These are phyloP conservation scores for Sisyra nigra DNA, from an alignment of 2,888 invertebrate species.

Conservation along the genomic window DNA sequence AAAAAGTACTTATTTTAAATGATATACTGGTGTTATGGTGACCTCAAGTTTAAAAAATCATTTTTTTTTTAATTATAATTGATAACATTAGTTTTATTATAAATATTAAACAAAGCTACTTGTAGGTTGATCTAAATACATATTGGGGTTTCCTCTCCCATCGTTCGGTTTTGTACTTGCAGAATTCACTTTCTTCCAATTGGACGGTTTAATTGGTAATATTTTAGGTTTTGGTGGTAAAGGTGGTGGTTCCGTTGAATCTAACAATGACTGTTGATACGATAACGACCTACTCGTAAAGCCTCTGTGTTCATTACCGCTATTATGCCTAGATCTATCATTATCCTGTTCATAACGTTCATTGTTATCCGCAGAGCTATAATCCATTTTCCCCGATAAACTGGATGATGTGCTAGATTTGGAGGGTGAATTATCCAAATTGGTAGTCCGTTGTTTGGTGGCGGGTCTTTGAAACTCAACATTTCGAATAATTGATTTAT, in stretches of 20 bases:
- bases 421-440: slow-evolving; percentile 12
- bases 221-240: slow-evolving; percentile 62
- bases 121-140: slow-evolving; percentile 43
- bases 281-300: neutral
- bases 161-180: slow-evolving; percentile 9
- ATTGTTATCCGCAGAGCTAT: slow-evolving; percentile 17
- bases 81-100: slow-evolving; percentile 1
- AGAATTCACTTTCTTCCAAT: slow-evolving; percentile 29
- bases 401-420: slow-evolving; percentile 12
- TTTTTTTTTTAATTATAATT: neutral
- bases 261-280: neutral
- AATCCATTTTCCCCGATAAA: slow-evolving; percentile 18
- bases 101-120: slow-evolving; percentile 42
- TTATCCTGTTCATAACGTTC: slow-evolving; percentile 16
- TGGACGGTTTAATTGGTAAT: slow-evolving; percentile 42
- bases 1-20: no score
- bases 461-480: no score
- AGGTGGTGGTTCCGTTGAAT: slow-evolving; percentile 39
- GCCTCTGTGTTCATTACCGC: neutral
- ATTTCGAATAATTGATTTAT: no score
- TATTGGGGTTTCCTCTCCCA: slow-evolving; percentile 21
- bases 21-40: no score
- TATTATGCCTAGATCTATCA: slow-evolving; percentile 6
- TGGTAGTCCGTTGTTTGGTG: neutral
- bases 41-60: no score